Evolutionary conservation across 2,888 invertebrate species (phyloP), one percentile per base, ranked within the genome.

Genomic region (Therioaphis trifolii): DNA sequence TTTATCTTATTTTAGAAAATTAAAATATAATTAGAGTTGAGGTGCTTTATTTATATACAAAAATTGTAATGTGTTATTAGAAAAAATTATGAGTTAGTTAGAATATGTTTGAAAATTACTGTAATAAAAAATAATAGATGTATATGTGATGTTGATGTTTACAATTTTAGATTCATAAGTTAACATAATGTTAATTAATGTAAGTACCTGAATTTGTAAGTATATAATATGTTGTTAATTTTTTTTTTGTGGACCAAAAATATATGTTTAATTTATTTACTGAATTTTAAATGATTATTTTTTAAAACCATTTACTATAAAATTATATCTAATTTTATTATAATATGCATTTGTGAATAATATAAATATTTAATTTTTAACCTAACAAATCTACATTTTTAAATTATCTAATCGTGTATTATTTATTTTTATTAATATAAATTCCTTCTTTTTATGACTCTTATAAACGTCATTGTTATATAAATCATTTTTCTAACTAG

Each of bases 191-290:
- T 79, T 69, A 69, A 79, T 79, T 55, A 55, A 69, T 79, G 11
- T 78, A 78, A 79, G 68, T 69, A 79, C 68, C n/a, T 55, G 55
- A 55, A 55, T 68, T 79, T 78, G 66, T 78, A 52, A 52, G 27
- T 79, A 79, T n/a, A 55, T 66, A n/a, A n/a, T 24, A 78, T 78
- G 29, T 78, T 78, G 52, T 40, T 79, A 14, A 79, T 40, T 79
- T 52, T 79, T 52, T 79, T 69, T 78, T 79, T 79, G 68, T 79
- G 55, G 68, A 79, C 68, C 68, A 79, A 69, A 69, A 79, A 79
- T 79, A 69, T 7, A 68, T 79, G 27, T 63, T 63, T 78, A 49
- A 68, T 43, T 69, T 79, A 69, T 69, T 69, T 55, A 78, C 40
- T 24, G 52, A 55, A 55, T n/a, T 40, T 11, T 40, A 68, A 49